Percentiles rank a stretch among this genome's conserved stretches.
These are phyloP conservation scores for Nesidiocoris tenuis DNA, from an alignment of 2,888 invertebrate species.

Conservation along the genomic window DNA sequence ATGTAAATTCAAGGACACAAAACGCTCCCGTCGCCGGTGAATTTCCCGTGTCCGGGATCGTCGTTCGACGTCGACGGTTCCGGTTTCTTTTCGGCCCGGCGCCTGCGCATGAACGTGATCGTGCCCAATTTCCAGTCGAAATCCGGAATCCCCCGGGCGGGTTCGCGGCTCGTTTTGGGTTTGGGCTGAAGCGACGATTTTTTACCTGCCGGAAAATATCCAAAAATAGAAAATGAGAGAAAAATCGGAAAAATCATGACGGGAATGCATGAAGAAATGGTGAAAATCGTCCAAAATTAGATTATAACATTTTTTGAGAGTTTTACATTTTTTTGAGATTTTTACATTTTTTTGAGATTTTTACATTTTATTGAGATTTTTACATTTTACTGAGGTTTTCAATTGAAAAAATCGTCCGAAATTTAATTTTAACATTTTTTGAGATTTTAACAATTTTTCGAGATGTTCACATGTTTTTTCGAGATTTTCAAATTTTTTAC, in stretches of 20 bases:
- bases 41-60: neutral
- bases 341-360: too few relatives aligned
- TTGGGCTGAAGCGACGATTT: neutral
- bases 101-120: constrained; percentile 63
- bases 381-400: too few relatives aligned
- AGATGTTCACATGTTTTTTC: too few relatives aligned
- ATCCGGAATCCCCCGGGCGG: constrained; percentile 82
- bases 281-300: too few relatives aligned
- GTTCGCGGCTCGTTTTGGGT: neutral
- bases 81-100: neutral
- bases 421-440: too few relatives aligned
- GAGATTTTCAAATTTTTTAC: constrained; percentile 25
- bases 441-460: too few relatives aligned
- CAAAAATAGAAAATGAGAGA: neutral
- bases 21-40: neutral
- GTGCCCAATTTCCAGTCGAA: constrained; percentile 85
- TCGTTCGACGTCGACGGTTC: neutral
- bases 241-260: neutral
- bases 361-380: too few relatives aligned
- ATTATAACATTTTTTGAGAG: too few relatives aligned
- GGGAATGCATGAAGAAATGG: too few relatives aligned
- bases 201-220: neutral
- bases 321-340: too few relatives aligned
- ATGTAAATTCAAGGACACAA: neutral
- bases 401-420: too few relatives aligned